A percentile compares a stretch with the other conserved stretches of the same genome.
These are phyloP conservation scores for Ceyx margarethae DNA, from an alignment of 2,113 vertebrate genomes.

Conservation along the genomic window DNA sequence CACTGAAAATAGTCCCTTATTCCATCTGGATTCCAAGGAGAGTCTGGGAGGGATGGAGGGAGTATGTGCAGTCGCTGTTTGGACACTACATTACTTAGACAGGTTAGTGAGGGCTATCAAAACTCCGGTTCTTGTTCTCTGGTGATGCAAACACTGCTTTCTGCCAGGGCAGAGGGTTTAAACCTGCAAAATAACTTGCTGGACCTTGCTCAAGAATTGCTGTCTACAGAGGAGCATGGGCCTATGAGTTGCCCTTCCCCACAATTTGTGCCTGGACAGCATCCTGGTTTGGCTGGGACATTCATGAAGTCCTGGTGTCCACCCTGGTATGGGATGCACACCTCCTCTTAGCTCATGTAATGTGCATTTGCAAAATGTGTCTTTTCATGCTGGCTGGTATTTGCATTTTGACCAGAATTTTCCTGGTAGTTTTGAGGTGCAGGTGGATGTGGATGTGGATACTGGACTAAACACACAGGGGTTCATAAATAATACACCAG, in stretches of 20 bases:
- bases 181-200: neutral
- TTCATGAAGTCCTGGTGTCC: neutral
- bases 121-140: neutral
- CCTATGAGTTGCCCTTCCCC: neutral
- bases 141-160: neutral
- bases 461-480: neutral
- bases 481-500: neutral
- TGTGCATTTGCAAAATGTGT: neutral
- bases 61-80: fast-evolving
- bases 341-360: neutral
- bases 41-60: neutral
- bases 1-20: neutral
- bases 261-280: neutral
- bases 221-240: neutral
- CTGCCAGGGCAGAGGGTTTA: neutral
- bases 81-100: neutral
- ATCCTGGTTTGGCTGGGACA: neutral
- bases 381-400: neutral
- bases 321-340: neutral
- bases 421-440: neutral
- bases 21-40: neutral
- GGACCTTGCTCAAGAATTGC: neutral
- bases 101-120: neutral
- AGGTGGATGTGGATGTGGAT: neutral
- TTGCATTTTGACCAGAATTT: neutral